Base-by-base conservation (phyloP, 2,888 invertebrate genomes). In the Malacosoma neustria region DNA sequence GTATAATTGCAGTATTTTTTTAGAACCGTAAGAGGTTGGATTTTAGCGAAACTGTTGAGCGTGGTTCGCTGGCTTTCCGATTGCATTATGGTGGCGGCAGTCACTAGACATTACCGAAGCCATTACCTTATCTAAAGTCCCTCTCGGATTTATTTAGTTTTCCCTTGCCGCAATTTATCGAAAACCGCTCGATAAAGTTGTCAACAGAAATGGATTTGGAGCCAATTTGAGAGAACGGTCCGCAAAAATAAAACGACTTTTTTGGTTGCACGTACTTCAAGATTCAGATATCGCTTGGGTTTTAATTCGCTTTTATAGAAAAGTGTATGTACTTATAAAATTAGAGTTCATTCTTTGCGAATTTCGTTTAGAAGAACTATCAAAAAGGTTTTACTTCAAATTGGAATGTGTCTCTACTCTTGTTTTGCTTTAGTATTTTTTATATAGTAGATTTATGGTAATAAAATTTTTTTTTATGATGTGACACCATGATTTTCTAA, bases 101-200 rank as follows among this genome's bases (percentile, higher is more conserved):
- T 74, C 74, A 66, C 72, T 66, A 81, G 79, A 77, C 84, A 82
- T 82, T 82, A 82, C 80, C 71, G 73, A 69, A 75, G 67, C 84
- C 82, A 84, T 85, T 85, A 84, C 85, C 84, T 85, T 85, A 85
- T 85, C 84, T 85, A 77, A 85, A 85, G 85, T 79, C 82, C 77
- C 73, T 81, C 79, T 79, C 72, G 82, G 82, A 85, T 84, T 85
- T 82, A 85, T 84, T 84, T 84, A 84, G 82, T 82, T 81, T 84
- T 82, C 81, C 81, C 79, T 77, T 73, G 76, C 80, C 80, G 80
- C 82, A 80, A 82, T 82, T 84, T 84, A 84, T 84, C 82, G 85
- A 80, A 82, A 81, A 80, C 74, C 81, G 77, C 72, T 84, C 82
- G 85, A 85, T 85, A 84, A 84, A 81, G 75, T 84, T 84, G 82